Base-by-base conservation (phyloP, 2,888 invertebrate genomes). In the Teleiodes luculella region DNA sequence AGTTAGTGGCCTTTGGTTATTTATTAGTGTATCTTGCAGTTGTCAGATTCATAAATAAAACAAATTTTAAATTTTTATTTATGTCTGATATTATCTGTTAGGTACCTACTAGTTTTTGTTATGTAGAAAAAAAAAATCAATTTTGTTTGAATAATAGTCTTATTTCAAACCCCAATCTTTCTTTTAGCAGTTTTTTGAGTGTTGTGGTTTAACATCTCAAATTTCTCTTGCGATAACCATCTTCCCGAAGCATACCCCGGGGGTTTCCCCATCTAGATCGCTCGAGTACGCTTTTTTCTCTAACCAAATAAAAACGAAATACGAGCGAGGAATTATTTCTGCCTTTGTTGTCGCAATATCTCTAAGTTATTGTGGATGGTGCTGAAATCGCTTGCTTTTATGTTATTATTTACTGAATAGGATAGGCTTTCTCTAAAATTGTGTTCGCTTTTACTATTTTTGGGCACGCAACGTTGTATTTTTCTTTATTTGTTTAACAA, bases 361-460 rank as follows among this genome's bases (percentile, higher is more conserved):
- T 57, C 45, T 57, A 50, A 53, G 56, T 59, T 61, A 59, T 61
- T 59, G 57, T 56, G 48, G 55, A 48, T 56, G 56, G 53, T 49
- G 55, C 47, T 49, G 49, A 54, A 55, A 59, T 52, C 56, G 56
- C 55, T 59, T 52, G 54, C 56, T 61, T 59, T 57, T 47, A 56
- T 57, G 55, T 60, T 57, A 51, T 53, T 52, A 52, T 54, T 58
- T 58, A 51, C 52, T 54, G 53, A 55, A 52, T 45, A 35, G 48
- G 20, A 39, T 20, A 33, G 10, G n/a, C 24, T 43, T 13, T 43
- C 24, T 30, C 39, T 31, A 43, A 28, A 20, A 45, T 52, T 37
- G 31, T 49, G 14, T 49, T 28, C 28, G 14, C 18, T 37, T 14
- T n/a, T 48, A 48, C 48, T 18, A 47, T 48, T 47, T 48, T 48